These are phyloP conservation scores for Heliocidaris tuberculata DNA, from an alignment of 35 echinoderm and acorn worm species.

Conservation along the genomic window DNA sequence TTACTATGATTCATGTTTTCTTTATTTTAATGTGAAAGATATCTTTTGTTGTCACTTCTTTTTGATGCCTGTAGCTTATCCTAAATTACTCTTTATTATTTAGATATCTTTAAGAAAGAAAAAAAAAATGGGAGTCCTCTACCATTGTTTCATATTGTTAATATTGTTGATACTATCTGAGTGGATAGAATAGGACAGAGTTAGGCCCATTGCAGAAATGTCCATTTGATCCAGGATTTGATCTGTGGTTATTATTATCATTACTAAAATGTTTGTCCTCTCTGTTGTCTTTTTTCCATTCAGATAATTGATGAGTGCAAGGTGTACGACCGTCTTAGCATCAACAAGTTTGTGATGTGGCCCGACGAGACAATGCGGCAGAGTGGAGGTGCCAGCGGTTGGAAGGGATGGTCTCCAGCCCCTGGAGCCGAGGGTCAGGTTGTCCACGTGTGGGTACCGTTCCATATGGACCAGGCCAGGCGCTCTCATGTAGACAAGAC, in stretches of 20 bases:
- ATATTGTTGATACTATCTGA: too few species aligned
- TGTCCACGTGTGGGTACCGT: constrained; percentile 90
- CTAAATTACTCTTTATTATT: too few species aligned
- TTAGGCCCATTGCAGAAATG: neutral
- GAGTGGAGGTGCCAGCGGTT: constrained; percentile 71
- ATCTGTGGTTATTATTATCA: neutral
- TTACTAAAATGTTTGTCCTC: too few species aligned
- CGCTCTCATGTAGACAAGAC: constrained; percentile 92
- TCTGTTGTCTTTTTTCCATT: constrained; percentile 32
- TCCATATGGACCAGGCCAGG: constrained; percentile 67
- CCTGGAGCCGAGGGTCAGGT: constrained; percentile 92
- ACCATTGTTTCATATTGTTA: too few species aligned
- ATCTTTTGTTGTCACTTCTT: too few species aligned
- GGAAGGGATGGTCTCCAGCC: constrained; percentile 93
- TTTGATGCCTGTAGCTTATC: too few species aligned
- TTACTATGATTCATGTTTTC: too few species aligned
- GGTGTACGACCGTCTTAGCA: constrained; percentile 84
- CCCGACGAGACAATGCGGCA: constrained; percentile 84
- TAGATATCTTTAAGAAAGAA: too few species aligned
- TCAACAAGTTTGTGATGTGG: constrained; percentile 87
- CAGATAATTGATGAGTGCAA: constrained; percentile 86
- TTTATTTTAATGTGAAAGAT: too few species aligned
- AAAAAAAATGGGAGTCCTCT: too few species aligned
- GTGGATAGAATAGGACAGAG: neutral
- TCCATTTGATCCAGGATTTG: neutral